Conservation (phyloP, 2,113 vertebrate species). For the Phylloscopus whistleri region DNA sequence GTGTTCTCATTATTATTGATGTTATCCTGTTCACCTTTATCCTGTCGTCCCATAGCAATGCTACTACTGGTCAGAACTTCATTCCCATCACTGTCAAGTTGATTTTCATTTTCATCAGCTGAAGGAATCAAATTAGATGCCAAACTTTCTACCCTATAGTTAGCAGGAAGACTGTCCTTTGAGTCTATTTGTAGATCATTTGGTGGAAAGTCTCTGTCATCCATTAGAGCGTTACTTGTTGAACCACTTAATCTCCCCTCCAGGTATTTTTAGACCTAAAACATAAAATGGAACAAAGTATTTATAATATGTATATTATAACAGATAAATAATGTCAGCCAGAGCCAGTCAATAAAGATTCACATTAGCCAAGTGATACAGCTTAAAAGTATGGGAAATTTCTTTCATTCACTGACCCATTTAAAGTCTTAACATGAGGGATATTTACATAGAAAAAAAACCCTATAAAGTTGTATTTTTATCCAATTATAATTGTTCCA, state of each 20-base stretch:
- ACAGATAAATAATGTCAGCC: not conserved
- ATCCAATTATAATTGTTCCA: not conserved
- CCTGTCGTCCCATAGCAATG: constrained; percentile 55
- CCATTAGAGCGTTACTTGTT: constrained; percentile 76
- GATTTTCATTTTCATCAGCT: constrained; percentile 81
- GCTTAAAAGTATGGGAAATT: not conserved
- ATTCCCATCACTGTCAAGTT: constrained; percentile 39
- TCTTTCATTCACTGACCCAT: not conserved
- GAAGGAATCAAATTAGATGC: constrained; percentile 47
- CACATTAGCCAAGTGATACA: not conserved
- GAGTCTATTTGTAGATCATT: constrained; percentile 58
- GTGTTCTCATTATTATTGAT: constrained; percentile 79
- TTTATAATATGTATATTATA: not conserved
- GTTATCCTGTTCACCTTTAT: constrained; percentile 72
- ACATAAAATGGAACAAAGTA: constrained; percentile 16
- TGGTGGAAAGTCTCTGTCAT: constrained; percentile 69
- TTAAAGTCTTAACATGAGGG: not conserved
- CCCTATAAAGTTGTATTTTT: not conserved
- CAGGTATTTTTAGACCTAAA: constrained; percentile 70
- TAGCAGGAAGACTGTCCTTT: constrained; percentile 53
- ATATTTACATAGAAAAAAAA: not conserved
- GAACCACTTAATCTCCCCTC: constrained; percentile 41
- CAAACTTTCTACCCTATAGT: constrained; percentile 35
- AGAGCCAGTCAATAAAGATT: not conserved
- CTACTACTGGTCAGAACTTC: constrained; percentile 39